phyloP scores from a whole-genome alignment of 2,113 vertebrate species.

The Cromileptes altivelis region DNA sequence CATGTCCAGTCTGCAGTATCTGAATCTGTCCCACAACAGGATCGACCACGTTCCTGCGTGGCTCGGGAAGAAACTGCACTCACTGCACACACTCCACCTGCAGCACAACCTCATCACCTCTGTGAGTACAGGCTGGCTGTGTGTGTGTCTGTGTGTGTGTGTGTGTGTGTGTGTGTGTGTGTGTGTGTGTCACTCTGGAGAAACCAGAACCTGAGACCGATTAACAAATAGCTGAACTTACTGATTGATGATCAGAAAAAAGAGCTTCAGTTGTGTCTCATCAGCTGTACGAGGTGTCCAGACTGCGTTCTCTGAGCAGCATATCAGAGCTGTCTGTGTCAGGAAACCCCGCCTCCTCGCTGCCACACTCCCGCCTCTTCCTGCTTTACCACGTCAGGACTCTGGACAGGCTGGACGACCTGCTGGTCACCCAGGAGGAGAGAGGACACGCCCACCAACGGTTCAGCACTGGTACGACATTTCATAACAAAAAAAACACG shows the following conservation, averaged over 20 bases:
- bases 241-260: background rate
- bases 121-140: constrained; percentile 10
- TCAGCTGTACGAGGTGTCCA: constrained; percentile 89
- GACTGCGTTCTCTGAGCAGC: constrained; percentile 88
- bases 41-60: constrained; percentile 90
- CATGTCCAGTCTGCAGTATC: constrained; percentile 86
- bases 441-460: constrained; percentile 84
- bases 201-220: too few relatives aligned
- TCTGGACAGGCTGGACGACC: constrained; percentile 86
- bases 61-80: constrained; percentile 72
- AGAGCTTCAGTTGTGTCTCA: background rate
- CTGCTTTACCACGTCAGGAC: constrained; percentile 89
- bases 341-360: constrained; percentile 86
- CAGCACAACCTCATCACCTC: constrained; percentile 46
- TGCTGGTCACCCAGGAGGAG: constrained; percentile 83
- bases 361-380: constrained; percentile 88
- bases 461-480: background rate
- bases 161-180: constrained; percentile 4
- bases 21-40: constrained; percentile 89
- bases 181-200: too few relatives aligned
- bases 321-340: constrained; percentile 86
- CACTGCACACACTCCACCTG: constrained; percentile 29
- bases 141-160: background rate
- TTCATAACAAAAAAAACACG: background rate
- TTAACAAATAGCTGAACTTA: background rate